Conservation (phyloP, 2,888 invertebrate genomes). For the Slavum lentiscoides region DNA sequence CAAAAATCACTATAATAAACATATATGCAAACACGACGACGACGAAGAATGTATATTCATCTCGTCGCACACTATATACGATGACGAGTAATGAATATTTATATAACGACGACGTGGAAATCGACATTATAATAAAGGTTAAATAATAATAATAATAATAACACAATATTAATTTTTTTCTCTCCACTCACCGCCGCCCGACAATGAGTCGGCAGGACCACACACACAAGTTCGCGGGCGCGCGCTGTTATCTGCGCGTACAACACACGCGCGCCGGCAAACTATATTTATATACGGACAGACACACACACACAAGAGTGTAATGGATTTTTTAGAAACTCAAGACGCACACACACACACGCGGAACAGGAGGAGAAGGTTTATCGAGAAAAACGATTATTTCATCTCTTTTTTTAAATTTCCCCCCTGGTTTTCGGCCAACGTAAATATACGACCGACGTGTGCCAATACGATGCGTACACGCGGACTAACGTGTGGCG, state of each 20-base stretch:
- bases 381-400: conserved; percentile 45
- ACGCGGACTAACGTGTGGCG: conserved; percentile 18
- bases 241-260: conserved; percentile 19
- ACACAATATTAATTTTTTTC: background rate
- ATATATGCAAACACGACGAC: too few relatives aligned
- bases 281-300: conserved; percentile 37
- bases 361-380: background rate
- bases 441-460: conserved; percentile 45
- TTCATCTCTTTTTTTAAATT: conserved; percentile 23
- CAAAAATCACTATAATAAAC: too few relatives aligned
- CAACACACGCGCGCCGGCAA: conserved; percentile 18
- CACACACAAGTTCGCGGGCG: conserved; percentile 29
- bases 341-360: background rate
- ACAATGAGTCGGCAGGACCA: background rate
- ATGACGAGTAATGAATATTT: conserved; percentile 28
- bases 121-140: background rate
- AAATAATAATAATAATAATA: background rate
- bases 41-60: background rate
- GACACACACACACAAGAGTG: conserved; percentile 8
- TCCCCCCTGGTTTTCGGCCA: conserved; percentile 43
- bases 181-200: background rate
- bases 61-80: background rate
- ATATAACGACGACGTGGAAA: conserved; percentile 7
- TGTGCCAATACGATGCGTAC: conserved; percentile 21
- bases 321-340: conserved; percentile 23